Percentiles rank a stretch among this genome's conserved stretches.
Evolutionary conservation across 2,797 vertebrate genomes (phyloP).

Genomic region (Enoplosus armatus): DNA sequence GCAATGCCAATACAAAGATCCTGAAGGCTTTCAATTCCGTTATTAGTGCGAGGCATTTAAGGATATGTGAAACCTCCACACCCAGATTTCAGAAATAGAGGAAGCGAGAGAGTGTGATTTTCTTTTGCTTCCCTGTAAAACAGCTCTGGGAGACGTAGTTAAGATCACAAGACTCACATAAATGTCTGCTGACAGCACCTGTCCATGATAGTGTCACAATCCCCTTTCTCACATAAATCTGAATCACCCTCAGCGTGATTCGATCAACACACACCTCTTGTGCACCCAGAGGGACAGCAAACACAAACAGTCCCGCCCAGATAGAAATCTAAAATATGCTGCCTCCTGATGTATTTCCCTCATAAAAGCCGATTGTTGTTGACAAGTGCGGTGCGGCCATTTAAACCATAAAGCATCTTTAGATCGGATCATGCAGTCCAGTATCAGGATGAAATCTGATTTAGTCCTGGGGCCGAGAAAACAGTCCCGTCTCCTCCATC

Average conservation of each 20-base stretch:
- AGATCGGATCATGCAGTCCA: slow-evolving; percentile 25
- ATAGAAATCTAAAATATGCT: background rate
- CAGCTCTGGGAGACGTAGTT: slow-evolving; percentile 2
- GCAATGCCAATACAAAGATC: background rate
- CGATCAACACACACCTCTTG: slow-evolving; percentile 13
- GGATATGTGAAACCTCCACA: background rate
- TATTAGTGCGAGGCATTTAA: background rate
- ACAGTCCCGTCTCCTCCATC: background rate
- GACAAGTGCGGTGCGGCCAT: slow-evolving; percentile 22
- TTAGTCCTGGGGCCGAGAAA: slow-evolving; percentile 36
- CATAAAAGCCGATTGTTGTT: slow-evolving; percentile 41
- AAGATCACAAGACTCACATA: slow-evolving; percentile 41
- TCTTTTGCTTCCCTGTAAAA: slow-evolving; percentile 38
- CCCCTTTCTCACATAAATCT: slow-evolving; percentile 41
- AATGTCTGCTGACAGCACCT: slow-evolving; percentile 49
- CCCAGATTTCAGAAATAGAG: slow-evolving; percentile 3
- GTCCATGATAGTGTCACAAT: slow-evolving; percentile 25
- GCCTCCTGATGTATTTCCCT: slow-evolving; percentile 13
- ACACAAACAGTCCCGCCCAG: slow-evolving; percentile 13
- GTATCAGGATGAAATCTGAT: slow-evolving; percentile 38
- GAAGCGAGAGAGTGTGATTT: background rate
- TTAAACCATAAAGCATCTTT: slow-evolving; percentile 37
- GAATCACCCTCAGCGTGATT: slow-evolving; percentile 1
- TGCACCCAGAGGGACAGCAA: slow-evolving; percentile 2
- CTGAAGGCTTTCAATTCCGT: background rate